These are phyloP conservation scores for Mamestra configurata DNA, from an alignment of 1,140 invertebrate genomes.

Conservation along the genomic window DNA sequence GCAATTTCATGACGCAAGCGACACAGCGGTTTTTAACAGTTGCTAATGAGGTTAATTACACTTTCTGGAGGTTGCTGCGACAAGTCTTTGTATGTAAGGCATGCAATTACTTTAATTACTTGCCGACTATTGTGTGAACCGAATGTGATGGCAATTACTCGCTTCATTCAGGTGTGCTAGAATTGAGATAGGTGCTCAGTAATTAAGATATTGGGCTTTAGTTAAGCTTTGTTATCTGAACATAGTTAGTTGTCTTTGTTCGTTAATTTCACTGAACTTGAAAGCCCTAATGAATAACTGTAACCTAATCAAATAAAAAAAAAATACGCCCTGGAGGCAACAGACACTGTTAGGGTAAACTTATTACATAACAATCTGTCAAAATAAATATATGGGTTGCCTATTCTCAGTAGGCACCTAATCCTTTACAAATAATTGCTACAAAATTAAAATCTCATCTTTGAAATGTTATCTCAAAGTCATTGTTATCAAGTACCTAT, in stretches of 20 bases:
- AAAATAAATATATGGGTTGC: no score
- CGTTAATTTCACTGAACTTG: not conserved
- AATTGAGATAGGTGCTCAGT: constrained; percentile 12
- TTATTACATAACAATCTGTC: no score
- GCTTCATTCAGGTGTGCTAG: constrained; percentile 4
- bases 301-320: no score
- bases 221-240: not conserved
- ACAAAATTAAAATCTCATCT: constrained; percentile 28
- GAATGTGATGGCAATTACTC: constrained; percentile 15
- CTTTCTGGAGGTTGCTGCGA: constrained; percentile 5
- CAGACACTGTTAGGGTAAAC: no score
- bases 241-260: not conserved
- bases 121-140: constrained; percentile 18
- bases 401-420: not conserved
- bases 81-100: constrained; percentile 5
- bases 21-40: not conserved
- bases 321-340: no score
- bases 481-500: constrained; percentile 59
- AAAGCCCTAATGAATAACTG: not conserved
- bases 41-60: constrained; percentile 7
- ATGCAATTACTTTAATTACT: constrained; percentile 37
- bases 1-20: not conserved
- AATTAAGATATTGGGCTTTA: not conserved
- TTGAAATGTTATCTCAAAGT: constrained; percentile 46
- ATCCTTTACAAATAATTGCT: not conserved